phyloP scores from a whole-genome alignment of 1,140 invertebrate genomes.

The Lepidotrigona ventralis region DNA sequence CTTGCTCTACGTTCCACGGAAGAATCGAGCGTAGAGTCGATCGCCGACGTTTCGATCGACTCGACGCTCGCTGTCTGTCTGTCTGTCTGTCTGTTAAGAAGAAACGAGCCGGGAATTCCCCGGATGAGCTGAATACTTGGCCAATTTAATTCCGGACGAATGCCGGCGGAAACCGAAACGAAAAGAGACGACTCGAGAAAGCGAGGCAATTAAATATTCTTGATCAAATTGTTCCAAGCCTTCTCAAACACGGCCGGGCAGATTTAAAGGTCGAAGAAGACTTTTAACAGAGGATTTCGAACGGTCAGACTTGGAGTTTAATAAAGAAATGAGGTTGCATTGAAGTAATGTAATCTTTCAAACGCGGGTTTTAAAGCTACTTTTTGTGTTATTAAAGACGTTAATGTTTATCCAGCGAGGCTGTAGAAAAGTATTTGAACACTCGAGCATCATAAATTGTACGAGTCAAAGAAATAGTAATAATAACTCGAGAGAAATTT shows the following conservation, averaged over 20 bases:
- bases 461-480: too few species aligned
- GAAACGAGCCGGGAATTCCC: not conserved
- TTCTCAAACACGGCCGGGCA: not conserved
- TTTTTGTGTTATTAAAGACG: too few species aligned
- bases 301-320: not conserved
- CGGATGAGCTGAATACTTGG: not conserved
- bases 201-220: not conserved
- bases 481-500: too few species aligned
- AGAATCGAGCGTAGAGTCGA: not conserved
- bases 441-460: too few species aligned
- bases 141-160: not conserved
- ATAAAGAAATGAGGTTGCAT: not conserved
- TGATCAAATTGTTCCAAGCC: not conserved
- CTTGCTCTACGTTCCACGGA: not conserved
- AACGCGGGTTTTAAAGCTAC: too few species aligned
- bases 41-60: not conserved
- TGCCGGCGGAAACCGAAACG: too few species aligned
- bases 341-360: too few species aligned
- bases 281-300: not conserved
- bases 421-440: too few species aligned
- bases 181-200: not conserved
- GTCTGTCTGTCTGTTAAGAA: too few species aligned
- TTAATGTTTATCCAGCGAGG: too few species aligned
- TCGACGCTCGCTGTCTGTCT: not conserved
- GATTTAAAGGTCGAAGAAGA: not conserved